These are phyloP conservation scores for Tetranychus piercei DNA, from an alignment of 2,888 invertebrate species.

Conservation along the genomic window DNA sequence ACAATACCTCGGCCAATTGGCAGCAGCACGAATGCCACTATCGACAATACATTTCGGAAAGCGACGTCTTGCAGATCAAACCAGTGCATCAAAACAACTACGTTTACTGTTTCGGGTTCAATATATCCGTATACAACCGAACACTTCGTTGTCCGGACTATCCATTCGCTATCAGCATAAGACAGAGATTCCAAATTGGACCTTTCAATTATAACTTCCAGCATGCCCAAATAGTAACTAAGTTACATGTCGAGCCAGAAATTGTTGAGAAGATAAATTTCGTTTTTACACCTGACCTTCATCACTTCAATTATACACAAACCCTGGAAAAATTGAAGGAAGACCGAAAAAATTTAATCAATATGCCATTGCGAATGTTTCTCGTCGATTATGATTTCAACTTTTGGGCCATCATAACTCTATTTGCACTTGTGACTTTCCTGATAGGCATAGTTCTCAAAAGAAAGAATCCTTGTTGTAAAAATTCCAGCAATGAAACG, in stretches of 20 bases:
- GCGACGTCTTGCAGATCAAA: not conserved
- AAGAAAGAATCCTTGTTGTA: no score
- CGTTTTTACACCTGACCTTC: not conserved
- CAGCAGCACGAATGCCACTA: not conserved
- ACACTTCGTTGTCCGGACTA: not conserved
- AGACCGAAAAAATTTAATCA: no score
- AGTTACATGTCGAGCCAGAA: not conserved
- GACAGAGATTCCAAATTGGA: not conserved
- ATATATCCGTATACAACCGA: not conserved
- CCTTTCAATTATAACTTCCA: not conserved
- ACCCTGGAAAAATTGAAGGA: not conserved
- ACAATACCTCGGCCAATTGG: not conserved
- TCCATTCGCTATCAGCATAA: not conserved
- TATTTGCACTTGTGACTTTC: no score
- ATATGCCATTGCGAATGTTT: constrained; percentile 4
- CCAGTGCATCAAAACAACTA: not conserved
- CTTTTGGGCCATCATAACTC: no score
- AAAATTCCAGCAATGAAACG: no score
- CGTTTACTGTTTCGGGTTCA: not conserved
- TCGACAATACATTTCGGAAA: not conserved
- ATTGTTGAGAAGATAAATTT: not conserved
- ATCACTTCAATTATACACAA: not conserved
- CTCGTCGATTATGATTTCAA: constrained; percentile 7
- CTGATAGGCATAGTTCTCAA: no score
- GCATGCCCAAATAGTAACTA: not conserved